Conservation (phyloP, 2,888 invertebrate species). For the Tenthredo distinguenda region DNA sequence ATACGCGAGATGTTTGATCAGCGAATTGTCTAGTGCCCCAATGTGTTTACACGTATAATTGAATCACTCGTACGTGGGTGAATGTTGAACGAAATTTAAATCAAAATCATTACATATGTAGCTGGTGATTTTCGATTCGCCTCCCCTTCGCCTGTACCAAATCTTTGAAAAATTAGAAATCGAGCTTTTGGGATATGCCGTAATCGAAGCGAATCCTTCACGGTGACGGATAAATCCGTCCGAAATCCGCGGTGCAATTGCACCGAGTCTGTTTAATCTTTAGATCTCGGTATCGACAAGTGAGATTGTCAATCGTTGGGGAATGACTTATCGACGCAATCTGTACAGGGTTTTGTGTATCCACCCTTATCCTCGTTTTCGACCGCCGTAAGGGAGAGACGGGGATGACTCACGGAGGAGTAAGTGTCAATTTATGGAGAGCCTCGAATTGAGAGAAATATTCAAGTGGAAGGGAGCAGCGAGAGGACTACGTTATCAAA, state of each 20-base stretch:
- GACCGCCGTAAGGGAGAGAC: background rate
- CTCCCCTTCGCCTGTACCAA: background rate
- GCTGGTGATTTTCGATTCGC: background rate
- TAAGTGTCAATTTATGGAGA: background rate
- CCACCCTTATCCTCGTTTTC: background rate
- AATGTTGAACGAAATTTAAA: background rate
- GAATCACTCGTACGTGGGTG: background rate
- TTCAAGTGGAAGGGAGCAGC: background rate
- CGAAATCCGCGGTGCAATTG: background rate
- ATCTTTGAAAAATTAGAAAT: background rate
- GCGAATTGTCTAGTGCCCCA: background rate
- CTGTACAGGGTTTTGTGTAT: background rate
- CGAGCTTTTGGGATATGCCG: background rate
- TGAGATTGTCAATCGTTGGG: background rate
- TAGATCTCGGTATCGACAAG: slow-evolving; percentile 13
- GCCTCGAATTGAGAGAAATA: background rate
- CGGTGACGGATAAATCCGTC: background rate
- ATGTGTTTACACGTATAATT: background rate
- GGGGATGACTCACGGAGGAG: background rate
- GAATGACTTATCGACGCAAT: slow-evolving; percentile 15
- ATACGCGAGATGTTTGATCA: background rate
- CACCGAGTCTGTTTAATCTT: slow-evolving; percentile 6
- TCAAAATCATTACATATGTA: background rate
- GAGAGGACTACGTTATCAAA: background rate
- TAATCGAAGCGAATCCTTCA: background rate